A percentile compares a stretch with the other conserved stretches of the same genome.
These are phyloP conservation scores for Leptinotarsa juncta DNA, from an alignment of 2,888 invertebrate genomes.

Conservation along the genomic window DNA sequence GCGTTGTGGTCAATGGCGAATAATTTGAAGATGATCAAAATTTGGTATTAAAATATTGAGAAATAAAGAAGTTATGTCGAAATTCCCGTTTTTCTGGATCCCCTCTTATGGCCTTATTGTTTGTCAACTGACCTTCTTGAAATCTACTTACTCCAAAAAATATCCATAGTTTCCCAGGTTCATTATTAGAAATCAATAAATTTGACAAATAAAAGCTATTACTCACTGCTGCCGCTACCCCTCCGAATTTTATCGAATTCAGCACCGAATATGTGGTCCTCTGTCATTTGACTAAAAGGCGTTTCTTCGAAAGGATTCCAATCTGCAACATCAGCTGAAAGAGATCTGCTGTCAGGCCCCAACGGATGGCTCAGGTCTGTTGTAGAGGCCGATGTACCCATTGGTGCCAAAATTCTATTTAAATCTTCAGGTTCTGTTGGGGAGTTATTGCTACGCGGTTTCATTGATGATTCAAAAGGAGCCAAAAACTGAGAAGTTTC, in stretches of 20 bases:
- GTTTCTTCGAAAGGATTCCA: constrained; percentile 90
- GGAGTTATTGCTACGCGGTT: constrained; percentile 65
- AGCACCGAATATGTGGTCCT: constrained; percentile 85
- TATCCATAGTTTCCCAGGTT: not conserved
- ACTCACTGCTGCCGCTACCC: constrained; percentile 79
- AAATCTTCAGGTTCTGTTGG: constrained; percentile 62
- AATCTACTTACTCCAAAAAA: too few relatives aligned
- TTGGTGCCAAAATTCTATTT: constrained; percentile 55
- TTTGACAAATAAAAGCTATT: not conserved
- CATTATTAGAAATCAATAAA: not conserved
- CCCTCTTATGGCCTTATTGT: too few relatives aligned
- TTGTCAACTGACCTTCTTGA: too few relatives aligned
- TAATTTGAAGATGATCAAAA: too few relatives aligned
- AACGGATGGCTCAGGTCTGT: constrained; percentile 61
- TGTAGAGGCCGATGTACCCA: constrained; percentile 63
- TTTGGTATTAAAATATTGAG: too few relatives aligned
- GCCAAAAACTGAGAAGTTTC: constrained; percentile 82
- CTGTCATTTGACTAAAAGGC: constrained; percentile 79
- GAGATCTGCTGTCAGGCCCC: constrained; percentile 59
- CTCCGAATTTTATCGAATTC: constrained; percentile 85
- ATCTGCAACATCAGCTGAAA: constrained; percentile 73
- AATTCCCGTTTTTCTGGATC: too few relatives aligned
- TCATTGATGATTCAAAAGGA: constrained; percentile 77
- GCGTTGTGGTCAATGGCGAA: too few relatives aligned
- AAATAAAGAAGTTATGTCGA: too few relatives aligned